A percentile compares a stretch with the other conserved stretches of the same genome.
Evolutionary conservation across 30 jellyfish, hydroid and myxozoan genomes (phyloP).

Genomic region (Calvadosia cruxmelitensis): DNA sequence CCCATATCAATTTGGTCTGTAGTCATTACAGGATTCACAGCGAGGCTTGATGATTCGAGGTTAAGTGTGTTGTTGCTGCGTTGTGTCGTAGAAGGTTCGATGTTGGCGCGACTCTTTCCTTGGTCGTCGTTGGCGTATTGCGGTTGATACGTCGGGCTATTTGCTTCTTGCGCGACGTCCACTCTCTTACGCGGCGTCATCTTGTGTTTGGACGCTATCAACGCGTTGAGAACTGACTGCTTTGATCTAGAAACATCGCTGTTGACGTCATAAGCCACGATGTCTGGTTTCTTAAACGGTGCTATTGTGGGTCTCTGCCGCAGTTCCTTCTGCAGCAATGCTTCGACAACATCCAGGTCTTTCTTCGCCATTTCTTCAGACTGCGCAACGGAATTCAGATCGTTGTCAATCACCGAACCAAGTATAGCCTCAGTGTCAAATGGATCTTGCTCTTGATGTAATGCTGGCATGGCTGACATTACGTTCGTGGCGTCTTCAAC

Average conservation of each 20-base stretch:
- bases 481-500: no score
- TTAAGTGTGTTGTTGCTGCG: no score
- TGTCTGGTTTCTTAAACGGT: neutral
- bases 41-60: neutral
- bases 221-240: neutral
- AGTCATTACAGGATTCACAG: no score
- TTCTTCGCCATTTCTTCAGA: constrained; percentile 18
- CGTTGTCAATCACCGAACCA: constrained; percentile 43
- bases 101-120: neutral
- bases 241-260: neutral
- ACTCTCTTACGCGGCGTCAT: neutral
- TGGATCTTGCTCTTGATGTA: neutral
- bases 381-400: constrained; percentile 17
- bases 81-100: neutral
- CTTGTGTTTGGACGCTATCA: neutral
- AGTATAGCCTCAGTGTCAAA: constrained; percentile 29
- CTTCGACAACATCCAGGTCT: constrained; percentile 39
- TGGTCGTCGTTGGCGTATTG: neutral
- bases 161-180: neutral
- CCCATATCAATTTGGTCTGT: no score
- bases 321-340: constrained; percentile 27
- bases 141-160: constrained; percentile 11
- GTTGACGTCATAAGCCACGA: neutral
- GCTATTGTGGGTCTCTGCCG: constrained; percentile 14
- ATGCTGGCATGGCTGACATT: neutral